Evolutionary conservation across 2,888 invertebrate genomes (phyloP), one percentile per base, ranked within the genome.

Genomic region (Xylophagus ater): DNA sequence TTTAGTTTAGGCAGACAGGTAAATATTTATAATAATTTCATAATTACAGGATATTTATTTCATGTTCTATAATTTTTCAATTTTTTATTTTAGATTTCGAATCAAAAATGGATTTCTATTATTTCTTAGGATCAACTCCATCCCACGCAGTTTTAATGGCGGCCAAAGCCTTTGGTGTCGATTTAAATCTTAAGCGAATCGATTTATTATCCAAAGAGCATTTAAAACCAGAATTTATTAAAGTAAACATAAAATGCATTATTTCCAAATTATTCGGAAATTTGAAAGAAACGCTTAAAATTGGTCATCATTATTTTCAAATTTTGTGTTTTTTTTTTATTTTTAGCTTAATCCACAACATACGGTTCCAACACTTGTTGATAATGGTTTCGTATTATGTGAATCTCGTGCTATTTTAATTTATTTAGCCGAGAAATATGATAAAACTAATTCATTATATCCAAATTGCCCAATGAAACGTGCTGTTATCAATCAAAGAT

Each of bases 391-490:
- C n/a, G n/a, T n/a, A n/a, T n/a, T n/a, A n/a, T n/a, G n/a, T n/a
- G n/a, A n/a, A n/a, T n/a, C n/a, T n/a, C n/a, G n/a, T n/a, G 78
- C 82, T 43, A 84, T 85, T 57, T 72, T 78, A 60, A 68, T 70
- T 1, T 86, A 86, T 64, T 67, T 86, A 53, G 78, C 71, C 18
- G 75, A 75, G 60, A 76, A 79, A 53, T 85, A 84, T 56, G 81
- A 75, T 23, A 80, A 79, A 56, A 73, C 80, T 49, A 78, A 77
- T 53, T 63, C 68, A 1, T 62, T 84, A 17, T 70, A 68, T 49
- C 85, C 85, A 0, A 79, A 74, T 50, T 81, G 83, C 46, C 72
- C 81, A 1, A 72, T 76, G 51, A 73, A 73, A 42, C 68, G 82
- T 23, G 84, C 79, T 1, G 34, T 74, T 2, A 78, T 86, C 13